Percentiles rank a stretch among this genome's conserved stretches.
Conservation (phyloP, 2,113 vertebrate genomes). For the Cephalopholis sonnerati region DNA sequence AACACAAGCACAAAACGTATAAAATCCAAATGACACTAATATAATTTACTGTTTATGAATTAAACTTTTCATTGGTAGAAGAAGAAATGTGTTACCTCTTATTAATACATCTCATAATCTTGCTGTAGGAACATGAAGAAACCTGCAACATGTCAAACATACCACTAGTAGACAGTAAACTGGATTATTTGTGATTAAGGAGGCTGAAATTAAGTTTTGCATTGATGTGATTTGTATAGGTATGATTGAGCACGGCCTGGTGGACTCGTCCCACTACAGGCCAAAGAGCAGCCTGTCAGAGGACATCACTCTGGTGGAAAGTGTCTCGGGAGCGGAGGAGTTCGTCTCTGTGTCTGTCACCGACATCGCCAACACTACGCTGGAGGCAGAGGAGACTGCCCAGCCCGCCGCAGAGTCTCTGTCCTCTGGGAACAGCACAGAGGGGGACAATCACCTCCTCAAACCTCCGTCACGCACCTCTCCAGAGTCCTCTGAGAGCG, state of each 20-base stretch:
- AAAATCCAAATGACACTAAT: no score
- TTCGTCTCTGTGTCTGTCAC: constrained; percentile 82
- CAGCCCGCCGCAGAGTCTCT: background rate
- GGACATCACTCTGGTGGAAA: constrained; percentile 80
- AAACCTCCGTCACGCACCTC: constrained; percentile 86
- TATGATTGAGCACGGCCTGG: constrained; percentile 96
- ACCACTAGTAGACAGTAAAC: no score
- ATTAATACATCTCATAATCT: background rate
- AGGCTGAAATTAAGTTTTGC: background rate
- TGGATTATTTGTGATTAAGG: background rate
- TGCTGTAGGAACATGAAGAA: background rate
- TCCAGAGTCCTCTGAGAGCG: constrained; percentile 93
- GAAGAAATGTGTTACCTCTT: background rate
- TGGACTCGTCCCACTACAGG: constrained; percentile 93
- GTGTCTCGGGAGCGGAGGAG: constrained; percentile 75
- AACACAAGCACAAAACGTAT: background rate
- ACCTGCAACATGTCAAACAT: background rate
- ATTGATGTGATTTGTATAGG: constrained; percentile 78
- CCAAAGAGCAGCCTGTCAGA: constrained; percentile 91
- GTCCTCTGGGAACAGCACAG: constrained; percentile 37
- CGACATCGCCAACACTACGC: constrained; percentile 63
- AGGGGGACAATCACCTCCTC: constrained; percentile 74
- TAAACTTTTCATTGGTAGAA: background rate
- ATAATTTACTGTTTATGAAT: no score
- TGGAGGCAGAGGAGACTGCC: constrained; percentile 25